These are phyloP conservation scores for Marmota monax DNA, from an alignment of 2,113 vertebrate genomes.

Conservation along the genomic window DNA sequence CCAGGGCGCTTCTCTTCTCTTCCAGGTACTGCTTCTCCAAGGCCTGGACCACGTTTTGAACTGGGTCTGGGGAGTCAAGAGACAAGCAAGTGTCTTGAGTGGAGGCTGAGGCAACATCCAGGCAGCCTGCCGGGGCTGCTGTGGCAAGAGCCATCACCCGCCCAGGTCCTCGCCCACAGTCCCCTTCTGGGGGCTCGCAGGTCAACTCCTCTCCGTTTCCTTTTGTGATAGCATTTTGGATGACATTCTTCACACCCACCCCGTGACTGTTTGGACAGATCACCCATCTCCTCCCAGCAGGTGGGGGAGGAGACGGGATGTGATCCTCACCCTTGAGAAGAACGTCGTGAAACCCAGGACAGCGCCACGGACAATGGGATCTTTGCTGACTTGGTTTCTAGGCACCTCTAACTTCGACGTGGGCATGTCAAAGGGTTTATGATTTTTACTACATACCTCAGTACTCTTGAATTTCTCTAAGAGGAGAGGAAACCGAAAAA, in stretches of 20 bases:
- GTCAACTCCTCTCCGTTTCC: neutral
- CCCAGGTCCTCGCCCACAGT: accelerated
- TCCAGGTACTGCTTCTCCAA: constrained; percentile 98
- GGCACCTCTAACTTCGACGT: neutral
- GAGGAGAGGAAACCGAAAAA: neutral
- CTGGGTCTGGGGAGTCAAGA: constrained; percentile 90
- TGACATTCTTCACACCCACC: neutral
- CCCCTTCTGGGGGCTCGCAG: neutral
- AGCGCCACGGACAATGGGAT: neutral
- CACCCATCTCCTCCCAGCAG: neutral
- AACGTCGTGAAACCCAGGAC: neutral
- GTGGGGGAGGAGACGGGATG: too few relatives aligned
- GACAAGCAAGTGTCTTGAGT: neutral
- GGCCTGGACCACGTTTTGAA: constrained; percentile 97
- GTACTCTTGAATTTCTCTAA: constrained; percentile 19
- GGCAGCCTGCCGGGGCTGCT: accelerated
- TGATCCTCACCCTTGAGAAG: neutral
- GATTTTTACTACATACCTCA: neutral
- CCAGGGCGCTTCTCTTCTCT: constrained; percentile 95
- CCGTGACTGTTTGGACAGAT: neutral
- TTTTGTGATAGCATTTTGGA: neutral
- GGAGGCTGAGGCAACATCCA: neutral
- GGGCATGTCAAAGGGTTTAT: neutral
- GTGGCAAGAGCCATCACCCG: neutral
- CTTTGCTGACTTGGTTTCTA: neutral